phyloP scores from a whole-genome alignment of 2,797 vertebrate genomes.

The Hippocampus kuda region DNA sequence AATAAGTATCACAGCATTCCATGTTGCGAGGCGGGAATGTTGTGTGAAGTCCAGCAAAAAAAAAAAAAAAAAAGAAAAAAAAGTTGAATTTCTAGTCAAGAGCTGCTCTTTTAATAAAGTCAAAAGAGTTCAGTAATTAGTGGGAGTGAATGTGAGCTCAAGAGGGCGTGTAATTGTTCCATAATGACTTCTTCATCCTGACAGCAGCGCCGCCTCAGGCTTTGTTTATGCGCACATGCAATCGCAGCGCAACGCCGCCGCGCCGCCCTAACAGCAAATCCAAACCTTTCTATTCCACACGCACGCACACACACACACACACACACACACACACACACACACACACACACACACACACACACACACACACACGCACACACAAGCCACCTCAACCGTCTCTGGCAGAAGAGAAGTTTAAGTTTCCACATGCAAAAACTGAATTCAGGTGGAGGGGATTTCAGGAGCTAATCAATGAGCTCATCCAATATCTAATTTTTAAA shows the following conservation, averaged over 20 bases:
- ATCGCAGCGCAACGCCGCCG: neutral
- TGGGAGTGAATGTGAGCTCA: constrained; percentile 45
- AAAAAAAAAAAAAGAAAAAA: no score
- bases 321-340: neutral
- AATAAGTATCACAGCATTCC: neutral
- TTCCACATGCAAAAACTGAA: neutral
- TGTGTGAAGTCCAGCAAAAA: neutral
- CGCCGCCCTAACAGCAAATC: neutral
- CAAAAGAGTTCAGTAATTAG: constrained; percentile 37
- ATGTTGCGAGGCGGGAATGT: neutral
- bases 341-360: neutral
- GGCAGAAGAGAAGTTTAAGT: neutral
- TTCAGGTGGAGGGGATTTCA: neutral
- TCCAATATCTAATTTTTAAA: neutral
- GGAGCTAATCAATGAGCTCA: neutral
- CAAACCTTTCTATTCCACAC: neutral
- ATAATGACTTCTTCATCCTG: constrained; percentile 49
- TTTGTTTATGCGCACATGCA: constrained; percentile 4
- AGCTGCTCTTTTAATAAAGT: constrained; percentile 40
- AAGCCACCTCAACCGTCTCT: neutral
- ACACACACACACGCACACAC: neutral
- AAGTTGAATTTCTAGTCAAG: neutral
- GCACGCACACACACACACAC: neutral
- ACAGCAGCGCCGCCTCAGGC: constrained; percentile 26
- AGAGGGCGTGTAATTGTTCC: constrained; percentile 51